phyloP scores from a whole-genome alignment of 2,888 invertebrate species.

The Drosophila subquinaria region DNA sequence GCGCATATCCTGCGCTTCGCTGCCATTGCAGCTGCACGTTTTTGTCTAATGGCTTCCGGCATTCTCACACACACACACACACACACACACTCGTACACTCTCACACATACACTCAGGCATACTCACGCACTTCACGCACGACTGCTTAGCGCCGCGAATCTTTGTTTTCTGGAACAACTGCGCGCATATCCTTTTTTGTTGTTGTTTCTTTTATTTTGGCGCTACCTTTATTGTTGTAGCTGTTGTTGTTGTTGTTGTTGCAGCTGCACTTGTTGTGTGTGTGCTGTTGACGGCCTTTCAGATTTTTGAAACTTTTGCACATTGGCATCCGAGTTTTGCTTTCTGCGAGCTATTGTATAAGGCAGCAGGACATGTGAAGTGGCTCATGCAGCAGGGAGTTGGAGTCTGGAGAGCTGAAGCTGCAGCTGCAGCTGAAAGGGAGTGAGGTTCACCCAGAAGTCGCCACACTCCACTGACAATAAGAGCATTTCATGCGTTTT shows the following conservation, averaged over 20 bases:
- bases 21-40: constrained; percentile 67
- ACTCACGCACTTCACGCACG: constrained; percentile 75
- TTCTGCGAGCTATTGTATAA: constrained; percentile 53
- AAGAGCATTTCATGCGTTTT: constrained; percentile 63
- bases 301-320: constrained; percentile 74
- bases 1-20: constrained; percentile 69
- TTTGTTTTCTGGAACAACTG: constrained; percentile 77
- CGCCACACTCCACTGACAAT: constrained; percentile 49
- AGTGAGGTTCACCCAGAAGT: constrained; percentile 18
- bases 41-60: constrained; percentile 81
- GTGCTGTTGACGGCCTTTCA: constrained; percentile 74
- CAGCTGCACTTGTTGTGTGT: constrained; percentile 43
- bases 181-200: constrained; percentile 62
- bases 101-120: constrained; percentile 8
- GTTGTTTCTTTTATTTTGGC: constrained; percentile 22
- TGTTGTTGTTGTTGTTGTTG: constrained; percentile 13
- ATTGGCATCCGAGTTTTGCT: constrained; percentile 68
- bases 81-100: constrained; percentile 15
- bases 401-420: not conserved
- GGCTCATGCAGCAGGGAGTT: not conserved
- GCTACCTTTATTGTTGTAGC: constrained; percentile 13
- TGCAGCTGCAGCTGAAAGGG: not conserved
- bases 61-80: constrained; percentile 31
- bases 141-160: constrained; percentile 76
- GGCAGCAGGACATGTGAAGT: constrained; percentile 55